Evolutionary conservation across 2,797 vertebrate species (phyloP).

Genomic region (Silurus lanzhouensis): DNA sequence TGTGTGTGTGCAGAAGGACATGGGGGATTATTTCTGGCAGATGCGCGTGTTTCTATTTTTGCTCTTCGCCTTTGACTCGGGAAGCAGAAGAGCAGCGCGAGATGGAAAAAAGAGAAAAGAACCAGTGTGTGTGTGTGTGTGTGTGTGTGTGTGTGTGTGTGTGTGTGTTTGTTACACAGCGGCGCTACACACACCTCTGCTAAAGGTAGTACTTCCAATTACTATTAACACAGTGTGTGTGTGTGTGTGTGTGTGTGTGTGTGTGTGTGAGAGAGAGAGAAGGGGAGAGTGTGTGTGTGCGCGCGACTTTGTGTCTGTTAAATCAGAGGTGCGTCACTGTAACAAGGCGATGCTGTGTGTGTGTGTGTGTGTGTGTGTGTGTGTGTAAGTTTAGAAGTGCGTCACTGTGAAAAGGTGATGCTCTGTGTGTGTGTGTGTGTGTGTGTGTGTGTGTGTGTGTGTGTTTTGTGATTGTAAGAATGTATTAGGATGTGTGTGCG

Average conservation of each 20-base stretch:
- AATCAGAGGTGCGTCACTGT: too few relatives aligned
- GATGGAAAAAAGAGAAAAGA: slow-evolving; percentile 20
- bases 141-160: too few relatives aligned
- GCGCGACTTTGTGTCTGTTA: neutral
- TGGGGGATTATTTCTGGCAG: slow-evolving; percentile 10
- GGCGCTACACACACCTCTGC: neutral
- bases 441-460: neutral
- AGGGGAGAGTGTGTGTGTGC: neutral
- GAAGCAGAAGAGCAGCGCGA: slow-evolving; percentile 48
- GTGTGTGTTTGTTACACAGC: slow-evolving; percentile 29
- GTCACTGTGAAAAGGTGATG: too few relatives aligned
- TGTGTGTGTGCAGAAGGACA: neutral
- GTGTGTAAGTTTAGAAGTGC: too few relatives aligned
- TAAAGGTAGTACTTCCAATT: neutral
- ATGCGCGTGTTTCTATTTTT: slow-evolving; percentile 54
- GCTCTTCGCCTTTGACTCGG: slow-evolving; percentile 61
- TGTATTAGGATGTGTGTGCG: neutral
- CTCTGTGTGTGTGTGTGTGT: slow-evolving; percentile 1
- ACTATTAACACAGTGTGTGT: neutral
- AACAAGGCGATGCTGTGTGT: neutral
- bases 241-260: neutral
- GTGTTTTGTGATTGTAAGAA: neutral
- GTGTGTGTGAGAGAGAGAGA: too few relatives aligned
- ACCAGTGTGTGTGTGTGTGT: too few relatives aligned
- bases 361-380: neutral